Percentiles rank a stretch among this genome's conserved stretches.
Conservation (phyloP, 2,797 vertebrate genomes). For the Enoplosus armatus region DNA sequence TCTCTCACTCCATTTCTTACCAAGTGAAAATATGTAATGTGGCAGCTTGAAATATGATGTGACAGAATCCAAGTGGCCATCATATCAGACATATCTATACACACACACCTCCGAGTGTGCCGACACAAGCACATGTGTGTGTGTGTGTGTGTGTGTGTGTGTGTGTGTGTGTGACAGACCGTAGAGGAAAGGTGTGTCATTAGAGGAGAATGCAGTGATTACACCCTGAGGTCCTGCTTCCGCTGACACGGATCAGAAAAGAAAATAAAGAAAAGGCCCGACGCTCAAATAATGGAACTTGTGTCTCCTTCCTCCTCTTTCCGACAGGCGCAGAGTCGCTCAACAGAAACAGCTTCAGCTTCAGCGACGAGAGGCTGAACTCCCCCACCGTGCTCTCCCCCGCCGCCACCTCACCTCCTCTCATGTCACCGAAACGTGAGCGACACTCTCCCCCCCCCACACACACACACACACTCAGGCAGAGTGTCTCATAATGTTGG, state of each 20-base stretch:
- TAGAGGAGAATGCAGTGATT: conserved; percentile 71
- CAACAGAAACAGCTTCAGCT: conserved; percentile 93
- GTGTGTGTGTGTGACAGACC: conserved; percentile 39
- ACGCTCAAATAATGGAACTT: too few relatives aligned
- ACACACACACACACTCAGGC: too few relatives aligned
- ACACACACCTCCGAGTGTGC: conserved; percentile 39
- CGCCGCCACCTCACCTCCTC: conserved; percentile 80
- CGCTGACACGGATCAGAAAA: conserved; percentile 63
- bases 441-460: too few relatives aligned
- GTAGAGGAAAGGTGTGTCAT: conserved; percentile 60
- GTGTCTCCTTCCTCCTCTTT: conserved; percentile 4
- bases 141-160: conserved; percentile 44
- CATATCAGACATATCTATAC: too few relatives aligned
- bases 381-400: conserved; percentile 88
- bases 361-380: conserved; percentile 95
- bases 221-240: conserved; percentile 51
- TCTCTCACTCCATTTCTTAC: conserved; percentile 1
- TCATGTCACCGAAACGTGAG: conserved; percentile 90
- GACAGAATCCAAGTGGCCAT: conserved; percentile 43
- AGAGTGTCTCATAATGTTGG: background rate
- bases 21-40: conserved; percentile 23
- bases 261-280: too few relatives aligned
- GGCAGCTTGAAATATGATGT: conserved; percentile 40
- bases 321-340: conserved; percentile 92
- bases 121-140: conserved; percentile 72